Conservation (phyloP, 2,797 vertebrate genomes). For the Enteromius trimaculatus region DNA sequence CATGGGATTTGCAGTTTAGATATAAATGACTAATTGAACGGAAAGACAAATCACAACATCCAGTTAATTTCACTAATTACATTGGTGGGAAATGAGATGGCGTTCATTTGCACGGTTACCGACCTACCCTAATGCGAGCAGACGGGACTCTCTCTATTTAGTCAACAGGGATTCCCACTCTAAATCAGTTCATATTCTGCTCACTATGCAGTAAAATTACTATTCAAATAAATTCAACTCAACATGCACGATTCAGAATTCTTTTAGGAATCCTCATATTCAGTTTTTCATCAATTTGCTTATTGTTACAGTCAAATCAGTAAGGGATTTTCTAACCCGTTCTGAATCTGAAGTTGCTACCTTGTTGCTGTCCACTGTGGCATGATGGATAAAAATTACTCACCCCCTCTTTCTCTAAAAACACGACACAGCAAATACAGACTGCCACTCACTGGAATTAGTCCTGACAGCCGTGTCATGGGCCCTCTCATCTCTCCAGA, state of each 20-base stretch:
- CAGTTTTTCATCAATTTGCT: not conserved
- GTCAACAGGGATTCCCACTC: constrained; percentile 14
- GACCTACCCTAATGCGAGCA: constrained; percentile 24
- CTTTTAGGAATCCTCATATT: not conserved
- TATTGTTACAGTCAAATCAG: constrained; percentile 1
- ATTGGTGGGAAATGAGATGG: constrained; percentile 41
- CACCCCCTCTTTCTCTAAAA: not conserved
- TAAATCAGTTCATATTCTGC: constrained; percentile 25
- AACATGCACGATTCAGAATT: not conserved
- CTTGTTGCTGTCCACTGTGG: not conserved
- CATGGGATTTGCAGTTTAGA: constrained; percentile 15
- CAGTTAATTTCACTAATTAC: constrained; percentile 54
- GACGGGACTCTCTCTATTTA: constrained; percentile 5
- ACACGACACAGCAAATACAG: constrained; percentile 20
- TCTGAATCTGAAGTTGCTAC: not conserved
- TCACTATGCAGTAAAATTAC: constrained; percentile 8
- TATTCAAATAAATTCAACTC: constrained; percentile 4
- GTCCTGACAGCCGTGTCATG: constrained; percentile 50
- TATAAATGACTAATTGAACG: constrained; percentile 52
- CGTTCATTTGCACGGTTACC: constrained; percentile 34
- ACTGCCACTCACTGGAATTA: constrained; percentile 54
- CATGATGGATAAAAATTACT: constrained; percentile 34
- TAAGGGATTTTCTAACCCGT: not conserved
- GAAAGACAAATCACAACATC: constrained; percentile 50
- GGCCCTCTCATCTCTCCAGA: constrained; percentile 28